Evolutionary conservation across 1,140 invertebrate genomes (phyloP).

Genomic region (Bombyx mandarina): DNA sequence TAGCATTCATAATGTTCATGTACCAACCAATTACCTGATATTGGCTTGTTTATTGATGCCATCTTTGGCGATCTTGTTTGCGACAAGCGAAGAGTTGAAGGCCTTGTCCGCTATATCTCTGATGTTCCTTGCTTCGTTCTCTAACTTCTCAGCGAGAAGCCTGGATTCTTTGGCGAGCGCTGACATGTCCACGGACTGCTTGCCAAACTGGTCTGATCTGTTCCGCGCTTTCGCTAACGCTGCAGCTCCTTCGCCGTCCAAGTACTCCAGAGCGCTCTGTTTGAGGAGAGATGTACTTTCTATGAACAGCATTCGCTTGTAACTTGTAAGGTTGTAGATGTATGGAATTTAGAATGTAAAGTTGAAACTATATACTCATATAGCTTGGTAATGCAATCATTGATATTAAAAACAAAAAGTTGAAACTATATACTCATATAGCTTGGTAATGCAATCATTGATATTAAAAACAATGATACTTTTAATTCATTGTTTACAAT

Average conservation of each 20-base stretch:
- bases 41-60: slow-evolving; percentile 86
- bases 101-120: slow-evolving; percentile 84
- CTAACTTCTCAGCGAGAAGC: slow-evolving; percentile 81
- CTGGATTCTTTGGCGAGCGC: slow-evolving; percentile 90
- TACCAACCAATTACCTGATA: slow-evolving; percentile 70
- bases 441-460: too few relatives aligned
- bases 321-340: too few relatives aligned
- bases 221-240: slow-evolving; percentile 86
- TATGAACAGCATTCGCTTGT: neutral
- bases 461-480: too few relatives aligned
- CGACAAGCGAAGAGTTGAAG: slow-evolving; percentile 84
- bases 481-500: too few relatives aligned
- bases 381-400: too few relatives aligned
- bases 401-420: too few relatives aligned
- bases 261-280: slow-evolving; percentile 79
- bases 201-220: slow-evolving; percentile 88
- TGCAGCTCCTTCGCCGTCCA: slow-evolving; percentile 84
- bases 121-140: slow-evolving; percentile 84
- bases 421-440: too few relatives aligned
- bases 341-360: too few relatives aligned
- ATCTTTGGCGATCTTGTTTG: slow-evolving; percentile 85
- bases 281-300: slow-evolving; percentile 8
- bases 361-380: too few relatives aligned
- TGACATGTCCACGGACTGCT: slow-evolving; percentile 93
- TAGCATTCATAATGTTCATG: too few relatives aligned